Evolutionary conservation across 2,888 invertebrate species (phyloP), one percentile per base, ranked within the genome.

Genomic region (Meandrusa payeni): DNA sequence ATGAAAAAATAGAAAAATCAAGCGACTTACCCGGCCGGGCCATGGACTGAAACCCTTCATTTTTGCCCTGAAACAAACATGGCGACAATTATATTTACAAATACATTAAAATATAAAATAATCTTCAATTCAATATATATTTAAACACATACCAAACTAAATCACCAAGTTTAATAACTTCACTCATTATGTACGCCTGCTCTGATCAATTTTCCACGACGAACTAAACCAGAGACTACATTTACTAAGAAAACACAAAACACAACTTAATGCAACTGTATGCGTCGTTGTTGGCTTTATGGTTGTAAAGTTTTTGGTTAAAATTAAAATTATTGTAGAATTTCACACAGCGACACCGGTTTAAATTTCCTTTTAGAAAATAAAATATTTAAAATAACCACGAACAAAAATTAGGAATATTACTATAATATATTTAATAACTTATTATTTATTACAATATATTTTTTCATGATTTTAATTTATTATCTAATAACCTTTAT

Each of bases 1-100:
- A 49, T 27, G 37, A 40, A 20, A 44, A 46, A 54, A 50, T 61
- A 63, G 52, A 58, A 61, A 68, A 67, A 57, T 54, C 61, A 69
- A 65, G 69, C 77, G 75, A 92, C 95, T 94, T 92, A 97, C 97
- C 92, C 95, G 95, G 86, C 96, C 97, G 52, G 98, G 97, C 98
- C 98, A 98, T 54, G 97, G 95, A 57, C 96, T 95, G 89, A 96
- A 97, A 61, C 97, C 96, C 90, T 97, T 97, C 97, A 98, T 97
- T 91, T 97, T 97, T 46, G 97, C 97, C 97, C 97, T 98, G 91
- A 69, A 87, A 87, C 85, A 86, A 86, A 69, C 46, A 63, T 53
- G 33, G 36, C 17, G 27, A 15, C 2, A 37, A 22, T 27, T 36
- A 26, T 15, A 41, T 17, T 32, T 40, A 20, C 45, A 27, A 58